Evolutionary conservation across 2,797 vertebrate species (phyloP), one percentile per base, ranked within the genome.

Genomic region (Enteromius fasciolatus): DNA sequence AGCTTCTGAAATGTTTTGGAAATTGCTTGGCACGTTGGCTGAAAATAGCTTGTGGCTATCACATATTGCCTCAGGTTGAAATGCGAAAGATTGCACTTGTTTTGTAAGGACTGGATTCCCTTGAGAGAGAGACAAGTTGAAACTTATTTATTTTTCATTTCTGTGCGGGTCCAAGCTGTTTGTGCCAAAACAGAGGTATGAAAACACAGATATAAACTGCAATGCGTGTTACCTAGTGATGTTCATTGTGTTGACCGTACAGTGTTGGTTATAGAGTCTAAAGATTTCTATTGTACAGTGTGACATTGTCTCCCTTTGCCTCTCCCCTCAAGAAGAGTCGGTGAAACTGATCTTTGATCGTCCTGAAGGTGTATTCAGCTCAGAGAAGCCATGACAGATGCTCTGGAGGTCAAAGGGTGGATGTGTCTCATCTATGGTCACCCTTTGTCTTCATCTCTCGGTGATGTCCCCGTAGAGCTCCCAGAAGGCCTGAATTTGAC

Each of bases 101-200:
- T 52, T 82, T 74, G 69, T 50, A 31, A 33, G 33, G 66, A 68
- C 41, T 11, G 18, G 57, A 76, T 76, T 84, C 68, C 9, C n/a
- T 17, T 3, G 68, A 67, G 28, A 79, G 67, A 77, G 83, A 46
- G 82, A 57, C 83, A 81, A 84, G 86, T 87, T 85, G 91, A 89
- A 89, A 83, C 89, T 39, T 81, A 48, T 81, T 81, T 64, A 64
- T 74, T 81, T 88, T 88, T 72, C 74, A 87, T 76, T 84, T 85
- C 83, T 84, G 76, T 25, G 17, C 3, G 14, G 18, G 69, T 20
- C 57, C 20, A 25, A 39, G 69, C 39, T 36, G 31, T 61, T 61
- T 76, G 61, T 75, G 41, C 41, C 18, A 54, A 64, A 81, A 63
- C 28, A 39, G 63, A 81, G 36, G 28, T 23, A 63, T 81, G 20